A percentile compares a stretch with the other conserved stretches of the same genome.
These are phyloP conservation scores for Falco concolor DNA, from an alignment of 2,797 vertebrate genomes.

Conservation along the genomic window DNA sequence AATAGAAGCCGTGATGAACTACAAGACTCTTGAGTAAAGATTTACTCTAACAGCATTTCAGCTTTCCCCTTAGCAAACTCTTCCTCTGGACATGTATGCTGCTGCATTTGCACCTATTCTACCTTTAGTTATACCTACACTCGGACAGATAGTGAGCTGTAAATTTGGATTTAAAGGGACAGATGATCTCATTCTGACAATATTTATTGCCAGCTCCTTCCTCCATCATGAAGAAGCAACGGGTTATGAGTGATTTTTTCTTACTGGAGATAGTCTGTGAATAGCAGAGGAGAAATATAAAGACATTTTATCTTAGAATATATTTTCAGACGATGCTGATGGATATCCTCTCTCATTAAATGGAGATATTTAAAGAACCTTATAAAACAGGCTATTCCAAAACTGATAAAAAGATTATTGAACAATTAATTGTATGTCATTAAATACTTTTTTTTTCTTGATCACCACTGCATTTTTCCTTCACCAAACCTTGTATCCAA, in stretches of 20 bases:
- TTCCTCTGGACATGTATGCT: not conserved
- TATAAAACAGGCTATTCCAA: not conserved
- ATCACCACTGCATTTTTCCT: not conserved
- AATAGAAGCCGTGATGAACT: not conserved
- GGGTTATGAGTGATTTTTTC: not conserved
- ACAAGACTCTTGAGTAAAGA: not conserved
- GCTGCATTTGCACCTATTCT: not conserved
- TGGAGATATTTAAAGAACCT: not conserved
- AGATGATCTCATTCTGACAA: not conserved
- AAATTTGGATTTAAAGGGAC: not conserved
- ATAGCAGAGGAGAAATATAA: not conserved
- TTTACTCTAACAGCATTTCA: not conserved
- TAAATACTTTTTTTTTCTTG: not conserved
- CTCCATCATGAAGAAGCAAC: not conserved
- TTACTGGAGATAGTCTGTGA: not conserved
- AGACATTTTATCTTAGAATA: not conserved
- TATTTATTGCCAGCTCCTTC: not conserved
- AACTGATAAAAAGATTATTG: not conserved
- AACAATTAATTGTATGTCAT: not conserved
- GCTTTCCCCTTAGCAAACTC: not conserved
- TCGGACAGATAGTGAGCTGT: not conserved
- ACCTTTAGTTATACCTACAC: not conserved
- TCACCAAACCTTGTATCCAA: not conserved
- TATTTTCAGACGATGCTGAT: not conserved
- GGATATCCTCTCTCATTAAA: not conserved